Percentiles rank a stretch among this genome's conserved stretches.
These are phyloP conservation scores for Molossus alvarezi DNA, from an alignment of 2,797 vertebrate genomes.

Conservation along the genomic window DNA sequence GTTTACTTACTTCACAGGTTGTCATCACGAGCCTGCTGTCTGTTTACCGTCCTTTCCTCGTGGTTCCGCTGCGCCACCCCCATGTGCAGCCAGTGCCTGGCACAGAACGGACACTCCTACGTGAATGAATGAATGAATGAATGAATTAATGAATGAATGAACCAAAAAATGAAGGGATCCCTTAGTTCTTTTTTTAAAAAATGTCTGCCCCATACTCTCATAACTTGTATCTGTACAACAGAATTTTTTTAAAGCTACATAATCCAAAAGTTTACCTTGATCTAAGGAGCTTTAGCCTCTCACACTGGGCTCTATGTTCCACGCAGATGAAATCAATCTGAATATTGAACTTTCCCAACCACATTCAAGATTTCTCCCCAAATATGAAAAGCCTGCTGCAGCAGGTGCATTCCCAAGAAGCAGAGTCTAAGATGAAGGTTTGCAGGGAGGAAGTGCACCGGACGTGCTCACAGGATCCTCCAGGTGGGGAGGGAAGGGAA, in stretches of 20 bases:
- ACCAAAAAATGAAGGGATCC: not conserved
- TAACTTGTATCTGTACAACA: not conserved
- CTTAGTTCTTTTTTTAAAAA: not conserved
- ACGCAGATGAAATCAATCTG: not conserved
- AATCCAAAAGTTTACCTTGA: not conserved
- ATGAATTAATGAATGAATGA: not conserved
- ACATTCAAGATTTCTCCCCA: not conserved
- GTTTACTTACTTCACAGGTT: not conserved
- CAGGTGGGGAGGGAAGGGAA: not conserved
- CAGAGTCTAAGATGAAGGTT: not conserved
- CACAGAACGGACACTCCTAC: no score
- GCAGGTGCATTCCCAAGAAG: not conserved
- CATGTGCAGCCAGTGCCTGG: not conserved
- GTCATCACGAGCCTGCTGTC: not conserved
- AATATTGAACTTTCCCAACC: not conserved
- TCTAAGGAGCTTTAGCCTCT: constrained; percentile 15
- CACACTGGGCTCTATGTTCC: not conserved
- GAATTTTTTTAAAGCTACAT: not conserved
- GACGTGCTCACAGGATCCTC: not conserved
- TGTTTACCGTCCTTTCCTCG: not conserved
- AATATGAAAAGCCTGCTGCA: not conserved
- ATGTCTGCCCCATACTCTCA: not conserved
- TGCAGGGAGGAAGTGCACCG: not conserved
- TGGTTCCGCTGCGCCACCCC: not conserved
- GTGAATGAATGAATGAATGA: not conserved